These are phyloP conservation scores for Isaurus tuberculatus DNA, from an alignment of 92 coral and sea anemone genomes.

Conservation along the genomic window DNA sequence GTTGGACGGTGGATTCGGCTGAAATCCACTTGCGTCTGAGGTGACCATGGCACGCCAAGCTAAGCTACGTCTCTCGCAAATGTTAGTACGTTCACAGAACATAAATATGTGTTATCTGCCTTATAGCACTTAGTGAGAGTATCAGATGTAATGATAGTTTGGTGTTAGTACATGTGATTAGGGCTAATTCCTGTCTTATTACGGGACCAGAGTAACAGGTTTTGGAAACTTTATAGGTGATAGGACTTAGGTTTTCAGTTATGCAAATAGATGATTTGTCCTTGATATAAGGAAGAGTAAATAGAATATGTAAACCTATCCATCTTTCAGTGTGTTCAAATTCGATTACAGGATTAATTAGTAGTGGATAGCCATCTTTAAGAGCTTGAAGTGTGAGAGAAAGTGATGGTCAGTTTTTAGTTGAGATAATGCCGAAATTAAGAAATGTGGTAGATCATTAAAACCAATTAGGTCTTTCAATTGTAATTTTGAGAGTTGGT, in stretches of 20 bases:
- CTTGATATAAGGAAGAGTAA: constrained; percentile 28
- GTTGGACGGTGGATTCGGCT: neutral
- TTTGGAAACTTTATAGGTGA: constrained; percentile 15
- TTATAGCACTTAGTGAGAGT: constrained; percentile 38
- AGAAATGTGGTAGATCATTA: constrained; percentile 39
- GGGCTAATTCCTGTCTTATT: neutral
- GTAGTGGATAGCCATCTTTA: constrained; percentile 31
- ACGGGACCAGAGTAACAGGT: constrained; percentile 51
- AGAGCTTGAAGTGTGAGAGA: constrained; percentile 22
- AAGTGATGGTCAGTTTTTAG: neutral
- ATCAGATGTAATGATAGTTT: neutral
- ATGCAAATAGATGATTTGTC: constrained; percentile 32
- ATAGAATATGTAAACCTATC: constrained; percentile 24
- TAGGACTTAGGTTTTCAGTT: constrained; percentile 33
- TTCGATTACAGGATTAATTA: constrained; percentile 40
- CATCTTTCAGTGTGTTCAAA: constrained; percentile 23
- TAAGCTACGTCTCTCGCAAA: constrained; percentile 13
- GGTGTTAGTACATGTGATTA: constrained; percentile 39
- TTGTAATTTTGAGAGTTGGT: constrained; percentile 23
- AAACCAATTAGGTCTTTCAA: constrained; percentile 30
- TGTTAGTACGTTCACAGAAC: constrained; percentile 16
- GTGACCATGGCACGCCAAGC: constrained; percentile 52
- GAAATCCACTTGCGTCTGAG: neutral
- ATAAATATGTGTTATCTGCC: neutral
- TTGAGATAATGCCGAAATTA: constrained; percentile 24